These are phyloP conservation scores for Rhingia campestris DNA, from an alignment of 2,888 invertebrate species.

Conservation along the genomic window DNA sequence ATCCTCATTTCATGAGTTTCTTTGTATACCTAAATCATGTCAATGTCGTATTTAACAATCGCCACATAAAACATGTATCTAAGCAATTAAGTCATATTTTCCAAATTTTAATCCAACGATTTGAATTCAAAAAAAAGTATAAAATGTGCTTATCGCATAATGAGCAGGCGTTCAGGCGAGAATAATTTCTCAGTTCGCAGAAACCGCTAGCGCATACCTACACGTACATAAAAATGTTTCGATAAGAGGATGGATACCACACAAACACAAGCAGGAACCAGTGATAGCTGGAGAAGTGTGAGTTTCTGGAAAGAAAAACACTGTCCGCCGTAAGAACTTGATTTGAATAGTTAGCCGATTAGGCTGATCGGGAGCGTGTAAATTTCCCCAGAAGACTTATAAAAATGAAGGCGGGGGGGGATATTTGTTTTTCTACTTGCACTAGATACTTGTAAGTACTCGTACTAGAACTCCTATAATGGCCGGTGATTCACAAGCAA, in stretches of 20 bases:
- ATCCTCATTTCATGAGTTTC: too few species aligned
- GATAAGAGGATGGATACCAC: conserved; percentile 11
- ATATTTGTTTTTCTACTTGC: too few species aligned
- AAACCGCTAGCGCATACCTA: not conserved
- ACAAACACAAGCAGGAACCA: not conserved
- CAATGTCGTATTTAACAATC: too few species aligned
- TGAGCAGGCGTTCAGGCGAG: not conserved
- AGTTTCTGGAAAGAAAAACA: not conserved
- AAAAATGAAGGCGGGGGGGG: not conserved
- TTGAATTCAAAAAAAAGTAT: conserved; percentile 6
- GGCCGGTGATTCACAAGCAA: not conserved
- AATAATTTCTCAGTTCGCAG: not conserved
- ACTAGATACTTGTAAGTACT: too few species aligned
- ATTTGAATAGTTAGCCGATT: conserved; percentile 1
- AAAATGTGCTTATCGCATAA: conserved; percentile 17
- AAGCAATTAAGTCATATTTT: too few species aligned
- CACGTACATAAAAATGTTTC: not conserved
- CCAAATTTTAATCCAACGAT: not conserved
- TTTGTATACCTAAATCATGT: too few species aligned
- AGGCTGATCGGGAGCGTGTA: not conserved
- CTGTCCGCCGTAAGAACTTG: not conserved
- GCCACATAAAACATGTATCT: too few species aligned
- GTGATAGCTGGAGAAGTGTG: not conserved
- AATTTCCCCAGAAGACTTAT: not conserved
- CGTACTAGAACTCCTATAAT: too few species aligned